Base-by-base conservation (phyloP, 2,888 invertebrate species). In the Polia nebulosa region DNA sequence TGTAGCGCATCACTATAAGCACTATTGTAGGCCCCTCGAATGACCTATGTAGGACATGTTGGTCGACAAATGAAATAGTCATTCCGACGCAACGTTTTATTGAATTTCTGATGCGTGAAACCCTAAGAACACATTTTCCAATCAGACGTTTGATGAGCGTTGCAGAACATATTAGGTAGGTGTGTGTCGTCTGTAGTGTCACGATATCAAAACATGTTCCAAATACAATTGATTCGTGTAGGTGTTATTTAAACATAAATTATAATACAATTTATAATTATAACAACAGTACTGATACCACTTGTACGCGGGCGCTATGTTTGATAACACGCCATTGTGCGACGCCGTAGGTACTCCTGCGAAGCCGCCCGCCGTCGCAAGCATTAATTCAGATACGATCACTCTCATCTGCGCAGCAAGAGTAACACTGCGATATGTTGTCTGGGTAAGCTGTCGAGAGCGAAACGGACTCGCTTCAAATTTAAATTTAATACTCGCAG, bases 311-410 rank as follows among this genome's bases (percentile, higher is more conserved):
- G 65, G 27, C 11, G 59, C 64, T 52, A 58, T 84, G 81, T 84
- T 83, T 84, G 68, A 82, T 76, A 84, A 83, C 58, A 84, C 64
- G 22, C 6, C 61, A 82, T 84, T 80, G 81, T 83, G 47, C 59
- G 25, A n/a, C n/a, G n/a, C n/a, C n/a, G n/a, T n/a, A n/a, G n/a
- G n/a, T n/a, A n/a, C n/a, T n/a, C n/a, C n/a, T n/a, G n/a, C n/a
- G n/a, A n/a, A n/a, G n/a, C n/a, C n/a, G n/a, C n/a, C n/a, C n/a
- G n/a, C n/a, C n/a, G n/a, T n/a, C n/a, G n/a, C n/a, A n/a, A n/a
- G 44, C 25, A 62, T 32, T 45, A 59, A 57, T 71, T 45, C 52
- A 67, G 59, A 55, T 20, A 62, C 72, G 47, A 61, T 71, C 76
- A 61, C 29, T 22, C 39, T 45, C 56, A 29, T 58, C 49, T 25